Conservation (phyloP, 2,797 vertebrate genomes). For the Myiothlypis coronata region DNA sequence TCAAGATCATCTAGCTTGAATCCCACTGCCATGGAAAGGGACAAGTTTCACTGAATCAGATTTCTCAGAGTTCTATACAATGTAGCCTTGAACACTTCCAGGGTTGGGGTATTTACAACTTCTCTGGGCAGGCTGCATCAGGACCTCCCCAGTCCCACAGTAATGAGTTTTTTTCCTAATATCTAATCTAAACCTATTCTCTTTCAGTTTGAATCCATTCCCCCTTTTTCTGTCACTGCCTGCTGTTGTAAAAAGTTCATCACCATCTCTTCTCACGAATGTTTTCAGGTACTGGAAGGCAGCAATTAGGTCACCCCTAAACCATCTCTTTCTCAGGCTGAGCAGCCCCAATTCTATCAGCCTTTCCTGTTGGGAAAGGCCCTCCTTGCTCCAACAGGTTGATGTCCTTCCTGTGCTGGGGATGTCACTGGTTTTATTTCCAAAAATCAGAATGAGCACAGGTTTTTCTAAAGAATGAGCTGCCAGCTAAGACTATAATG, state of each 20-base stretch:
- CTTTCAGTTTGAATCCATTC: background rate
- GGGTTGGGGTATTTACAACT: too few relatives aligned
- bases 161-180: background rate
- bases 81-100: background rate
- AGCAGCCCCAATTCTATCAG: background rate
- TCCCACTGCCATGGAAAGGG: accelerated
- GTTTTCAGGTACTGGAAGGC: background rate
- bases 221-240: background rate
- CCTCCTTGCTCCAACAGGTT: background rate
- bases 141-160: background rate
- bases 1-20: background rate
- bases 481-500: background rate
- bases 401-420: background rate
- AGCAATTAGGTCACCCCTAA: background rate
- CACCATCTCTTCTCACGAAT: background rate
- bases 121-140: background rate
- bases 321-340: background rate
- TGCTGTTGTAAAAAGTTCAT: background rate
- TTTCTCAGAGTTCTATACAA: background rate
- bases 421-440: background rate
- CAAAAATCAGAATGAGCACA: background rate
- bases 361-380: background rate
- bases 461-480: background rate
- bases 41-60: background rate
- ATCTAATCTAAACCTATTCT: background rate